Conservation (phyloP, 2,113 vertebrate species). For the Cebus imitator region DNA sequence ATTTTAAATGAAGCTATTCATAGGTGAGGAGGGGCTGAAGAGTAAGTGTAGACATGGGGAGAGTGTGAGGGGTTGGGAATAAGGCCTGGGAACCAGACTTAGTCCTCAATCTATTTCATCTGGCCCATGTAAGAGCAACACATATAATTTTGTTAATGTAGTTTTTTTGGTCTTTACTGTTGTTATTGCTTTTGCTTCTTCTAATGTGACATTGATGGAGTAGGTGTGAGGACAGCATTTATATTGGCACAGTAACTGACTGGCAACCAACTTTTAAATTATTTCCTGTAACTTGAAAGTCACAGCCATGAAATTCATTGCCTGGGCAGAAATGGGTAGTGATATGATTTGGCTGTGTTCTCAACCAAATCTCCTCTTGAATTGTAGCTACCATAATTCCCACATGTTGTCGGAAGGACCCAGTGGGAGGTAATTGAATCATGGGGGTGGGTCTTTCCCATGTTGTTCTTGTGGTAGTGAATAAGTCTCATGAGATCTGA, state of each 20-base stretch:
- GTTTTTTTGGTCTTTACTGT: not conserved
- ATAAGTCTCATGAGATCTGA: no score
- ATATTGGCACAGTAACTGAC: conserved; percentile 23
- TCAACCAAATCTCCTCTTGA: no score
- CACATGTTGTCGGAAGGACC: no score
- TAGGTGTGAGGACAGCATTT: not conserved
- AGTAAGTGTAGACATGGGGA: no score
- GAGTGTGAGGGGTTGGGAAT: accelerated
- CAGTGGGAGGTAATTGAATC: no score
- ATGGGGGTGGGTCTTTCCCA: no score
- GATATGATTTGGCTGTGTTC: no score
- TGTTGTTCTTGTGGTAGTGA: no score
- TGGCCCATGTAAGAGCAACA: not conserved
- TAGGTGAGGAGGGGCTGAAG: not conserved
- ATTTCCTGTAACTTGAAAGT: not conserved
- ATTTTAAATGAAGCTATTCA: not conserved
- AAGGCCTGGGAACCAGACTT: not conserved
- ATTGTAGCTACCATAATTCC: no score
- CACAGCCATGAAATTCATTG: not conserved
- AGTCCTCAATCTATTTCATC: not conserved
- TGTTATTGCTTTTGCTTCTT: not conserved
- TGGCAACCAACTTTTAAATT: not conserved
- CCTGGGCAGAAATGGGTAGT: not conserved
- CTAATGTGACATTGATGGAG: not conserved
- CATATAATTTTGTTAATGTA: not conserved